phyloP scores from a whole-genome alignment of 2,113 vertebrate genomes.

The Cheirogaleus medius region DNA sequence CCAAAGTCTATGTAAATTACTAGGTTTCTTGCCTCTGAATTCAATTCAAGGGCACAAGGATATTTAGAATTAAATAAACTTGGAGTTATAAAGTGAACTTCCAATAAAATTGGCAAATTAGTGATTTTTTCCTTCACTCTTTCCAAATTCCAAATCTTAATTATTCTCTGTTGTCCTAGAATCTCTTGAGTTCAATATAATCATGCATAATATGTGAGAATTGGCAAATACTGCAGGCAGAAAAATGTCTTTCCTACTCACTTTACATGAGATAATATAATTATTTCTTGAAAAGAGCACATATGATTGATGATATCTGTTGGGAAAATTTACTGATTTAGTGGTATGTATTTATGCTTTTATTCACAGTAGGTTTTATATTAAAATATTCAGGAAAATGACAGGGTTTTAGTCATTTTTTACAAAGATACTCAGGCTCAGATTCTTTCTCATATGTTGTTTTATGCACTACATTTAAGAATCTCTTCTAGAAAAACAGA shows the following conservation, averaged over 20 bases:
- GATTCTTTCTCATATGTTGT: neutral
- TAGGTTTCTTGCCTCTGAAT: slow-evolving; percentile 30
- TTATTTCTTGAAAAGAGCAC: neutral
- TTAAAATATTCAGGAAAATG: neutral
- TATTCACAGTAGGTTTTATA: neutral
- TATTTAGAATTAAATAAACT: slow-evolving; percentile 52
- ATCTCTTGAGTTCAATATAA: slow-evolving; percentile 6
- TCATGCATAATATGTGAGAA: neutral
- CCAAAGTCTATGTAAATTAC: neutral
- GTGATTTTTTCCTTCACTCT: slow-evolving; percentile 15
- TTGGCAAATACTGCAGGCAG: neutral
- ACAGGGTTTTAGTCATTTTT: neutral
- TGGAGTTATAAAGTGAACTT: slow-evolving; percentile 41
- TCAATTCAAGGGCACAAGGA: slow-evolving; percentile 41
- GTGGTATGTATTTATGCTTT: neutral
- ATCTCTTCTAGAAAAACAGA: neutral
- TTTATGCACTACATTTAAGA: neutral
- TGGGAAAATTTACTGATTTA: slow-evolving; percentile 13
- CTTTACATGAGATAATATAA: neutral
- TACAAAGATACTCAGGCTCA: neutral
- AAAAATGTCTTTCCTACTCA: neutral
- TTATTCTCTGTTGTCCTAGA: slow-evolving; percentile 40
- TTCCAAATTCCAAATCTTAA: slow-evolving; percentile 27
- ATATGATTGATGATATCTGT: neutral
- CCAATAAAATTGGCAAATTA: slow-evolving; percentile 40